Evolutionary conservation across 1,140 invertebrate species (phyloP).

Genomic region (Dendrolimus punctatus): DNA sequence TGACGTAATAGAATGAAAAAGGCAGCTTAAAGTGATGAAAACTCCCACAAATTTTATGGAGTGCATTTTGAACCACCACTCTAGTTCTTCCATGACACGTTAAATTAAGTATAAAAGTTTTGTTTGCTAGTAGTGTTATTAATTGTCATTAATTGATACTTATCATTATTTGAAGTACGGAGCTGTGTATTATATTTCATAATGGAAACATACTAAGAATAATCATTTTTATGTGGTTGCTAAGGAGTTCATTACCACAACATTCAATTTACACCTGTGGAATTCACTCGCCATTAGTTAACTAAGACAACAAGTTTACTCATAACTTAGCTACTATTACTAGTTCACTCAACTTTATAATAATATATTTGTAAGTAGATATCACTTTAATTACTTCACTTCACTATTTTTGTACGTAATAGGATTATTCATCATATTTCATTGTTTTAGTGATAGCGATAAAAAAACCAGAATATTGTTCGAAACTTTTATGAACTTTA

Average conservation of each 20-base stretch:
- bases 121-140: neutral
- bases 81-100: slow-evolving; percentile 60
- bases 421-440: neutral
- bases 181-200: slow-evolving; percentile 1
- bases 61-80: slow-evolving; percentile 52
- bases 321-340: slow-evolving; percentile 23
- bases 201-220: neutral
- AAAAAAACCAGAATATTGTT: slow-evolving; percentile 12
- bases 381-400: slow-evolving; percentile 14
- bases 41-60: slow-evolving; percentile 27
- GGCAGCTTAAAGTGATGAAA: slow-evolving; percentile 28
- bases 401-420: slow-evolving; percentile 3
- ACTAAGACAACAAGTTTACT: slow-evolving; percentile 33
- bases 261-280: slow-evolving; percentile 55
- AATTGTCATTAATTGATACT: neutral
- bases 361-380: slow-evolving; percentile 1
- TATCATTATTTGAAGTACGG: neutral
- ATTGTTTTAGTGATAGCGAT: too few relatives aligned
- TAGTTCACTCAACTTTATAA: slow-evolving; percentile 64
- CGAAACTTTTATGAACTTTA: slow-evolving; percentile 52
- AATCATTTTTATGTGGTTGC: slow-evolving; percentile 33
- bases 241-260: slow-evolving; percentile 53
- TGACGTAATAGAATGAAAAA: slow-evolving; percentile 25
- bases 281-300: slow-evolving; percentile 43
- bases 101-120: slow-evolving; percentile 6